Conservation (phyloP, 2,888 invertebrate species). For the Oeneis ivallda region DNA sequence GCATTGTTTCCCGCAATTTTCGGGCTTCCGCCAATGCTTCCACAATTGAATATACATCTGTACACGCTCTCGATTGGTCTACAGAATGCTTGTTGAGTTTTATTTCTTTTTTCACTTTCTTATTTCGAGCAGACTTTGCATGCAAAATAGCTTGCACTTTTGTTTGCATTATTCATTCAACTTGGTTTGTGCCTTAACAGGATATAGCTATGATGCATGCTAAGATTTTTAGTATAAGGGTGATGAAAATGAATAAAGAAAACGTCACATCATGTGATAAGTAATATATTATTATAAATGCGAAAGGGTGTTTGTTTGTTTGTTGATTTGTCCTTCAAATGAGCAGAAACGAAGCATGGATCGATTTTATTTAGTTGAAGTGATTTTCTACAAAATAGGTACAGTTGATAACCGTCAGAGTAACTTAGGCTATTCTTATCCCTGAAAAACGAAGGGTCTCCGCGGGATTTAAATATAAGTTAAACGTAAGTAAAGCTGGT, state of each 20-base stretch:
- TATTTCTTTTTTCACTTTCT: conserved; percentile 23
- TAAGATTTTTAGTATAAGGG: not conserved
- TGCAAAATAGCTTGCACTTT: conserved; percentile 10
- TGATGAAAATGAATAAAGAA: not conserved
- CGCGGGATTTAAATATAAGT: no score
- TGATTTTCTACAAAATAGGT: no score
- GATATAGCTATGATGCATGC: not conserved
- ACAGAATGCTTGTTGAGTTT: conserved; percentile 18
- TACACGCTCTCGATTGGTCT: conserved; percentile 32
- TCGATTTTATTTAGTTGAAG: no score
- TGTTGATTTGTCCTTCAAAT: no score
- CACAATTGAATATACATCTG: conserved; percentile 40
- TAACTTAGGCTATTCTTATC: no score
- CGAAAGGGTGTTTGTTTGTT: no score
- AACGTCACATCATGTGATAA: no score
- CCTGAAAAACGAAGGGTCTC: no score
- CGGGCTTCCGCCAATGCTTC: conserved; percentile 39
- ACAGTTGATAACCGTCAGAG: no score
- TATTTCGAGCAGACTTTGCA: conserved; percentile 17
- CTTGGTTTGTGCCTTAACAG: not conserved
- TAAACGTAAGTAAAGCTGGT: no score
- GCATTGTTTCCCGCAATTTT: conserved; percentile 44
- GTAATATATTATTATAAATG: no score
- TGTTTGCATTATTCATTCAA: conserved; percentile 6
- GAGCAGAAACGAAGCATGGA: no score